A percentile compares a stretch with the other conserved stretches of the same genome.
These are phyloP conservation scores for Helostoma temminkii DNA, from an alignment of 2,797 vertebrate genomes.

Conservation along the genomic window DNA sequence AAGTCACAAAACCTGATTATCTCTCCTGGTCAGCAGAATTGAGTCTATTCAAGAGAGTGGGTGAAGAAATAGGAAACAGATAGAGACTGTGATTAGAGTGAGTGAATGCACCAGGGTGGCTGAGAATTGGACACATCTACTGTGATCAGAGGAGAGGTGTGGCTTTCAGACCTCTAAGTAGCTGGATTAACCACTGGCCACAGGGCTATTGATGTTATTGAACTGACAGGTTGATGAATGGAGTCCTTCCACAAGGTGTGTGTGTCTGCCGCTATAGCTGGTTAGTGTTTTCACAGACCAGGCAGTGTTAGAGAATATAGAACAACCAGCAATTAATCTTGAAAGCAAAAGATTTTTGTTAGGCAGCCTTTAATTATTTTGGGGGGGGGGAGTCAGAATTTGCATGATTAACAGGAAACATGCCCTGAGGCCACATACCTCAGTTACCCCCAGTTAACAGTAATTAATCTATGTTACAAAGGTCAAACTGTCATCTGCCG, in stretches of 20 bases:
- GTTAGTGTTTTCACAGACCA: constrained; percentile 46
- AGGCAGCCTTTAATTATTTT: constrained; percentile 55
- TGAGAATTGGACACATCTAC: constrained; percentile 69
- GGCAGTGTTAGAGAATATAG: constrained; percentile 25
- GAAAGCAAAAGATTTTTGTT: constrained; percentile 48
- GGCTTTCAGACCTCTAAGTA: constrained; percentile 69
- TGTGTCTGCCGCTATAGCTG: constrained; percentile 37
- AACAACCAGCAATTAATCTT: constrained; percentile 46
- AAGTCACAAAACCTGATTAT: constrained; percentile 43
- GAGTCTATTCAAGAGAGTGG: constrained; percentile 30
- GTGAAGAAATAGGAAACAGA: constrained; percentile 30
- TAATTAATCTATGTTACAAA: constrained; percentile 48
- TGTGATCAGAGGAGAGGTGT: constrained; percentile 71
- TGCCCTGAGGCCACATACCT: constrained; percentile 44
- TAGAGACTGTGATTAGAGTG: constrained; percentile 54
- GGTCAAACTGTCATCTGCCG: constrained; percentile 36
- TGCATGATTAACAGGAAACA: constrained; percentile 58
- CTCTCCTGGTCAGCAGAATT: constrained; percentile 23
- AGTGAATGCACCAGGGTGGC: constrained; percentile 46
- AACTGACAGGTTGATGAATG: constrained; percentile 78
- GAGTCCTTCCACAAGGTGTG: constrained; percentile 69
- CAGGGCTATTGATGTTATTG: constrained; percentile 78
- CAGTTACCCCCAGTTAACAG: constrained; percentile 33
- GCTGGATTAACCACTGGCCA: constrained; percentile 78
- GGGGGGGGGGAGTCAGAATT: constrained; percentile 35